Evolutionary conservation across 2,113 vertebrate genomes (phyloP), one percentile per base, ranked within the genome.

Genomic region (Neomonachus schauinslandi): DNA sequence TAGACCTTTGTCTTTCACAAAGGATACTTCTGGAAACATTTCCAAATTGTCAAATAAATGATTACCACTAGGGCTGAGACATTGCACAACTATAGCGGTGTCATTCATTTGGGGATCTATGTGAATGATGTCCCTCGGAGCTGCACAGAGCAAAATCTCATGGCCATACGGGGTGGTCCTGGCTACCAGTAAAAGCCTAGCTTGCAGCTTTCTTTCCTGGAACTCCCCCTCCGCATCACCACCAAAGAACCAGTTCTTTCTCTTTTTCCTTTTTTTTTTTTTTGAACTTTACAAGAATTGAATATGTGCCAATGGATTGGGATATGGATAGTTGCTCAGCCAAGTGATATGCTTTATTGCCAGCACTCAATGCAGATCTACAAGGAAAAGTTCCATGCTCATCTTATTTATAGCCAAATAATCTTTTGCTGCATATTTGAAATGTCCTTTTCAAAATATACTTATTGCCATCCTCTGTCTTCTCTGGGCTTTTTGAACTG

Each of bases 31-130:
- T 88, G 89, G 94, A 98, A 97, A 82, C 31, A 93, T 94, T 95
- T 97, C 81, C 91, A 98, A 92, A 91, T 80, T 15, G 11, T 72
- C 85, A 95, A 92, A 96, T 94, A 87, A 97, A 83, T 96, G 82
- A 87, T 96, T 51, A 79, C 51, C 46, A 31, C 65, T 42, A 51
- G 94, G n/a, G 49, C 49, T 81, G 55, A 92, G 88, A 67, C 72
- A 82, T 1, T 94, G 72, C 46, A 51, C 53, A 84, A 67, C 13
- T 4, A 49, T 2, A 5, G 26, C 61, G n/a, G 7, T 24, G 42
- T 67, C 76, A n/a, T 46, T 91, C 31, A 42, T 53, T 88, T 69
- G 2, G n/a, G 77, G 65, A 42, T 84, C 33, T 13, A 1, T n/a
- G 36, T 65, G 69, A 92, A 95, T 46, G 14, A 24, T 65, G 55